Percentiles rank a stretch among this genome's conserved stretches.
These are phyloP conservation scores for Carassius gibelio DNA, from an alignment of 2,113 vertebrate species.

Conservation along the genomic window DNA sequence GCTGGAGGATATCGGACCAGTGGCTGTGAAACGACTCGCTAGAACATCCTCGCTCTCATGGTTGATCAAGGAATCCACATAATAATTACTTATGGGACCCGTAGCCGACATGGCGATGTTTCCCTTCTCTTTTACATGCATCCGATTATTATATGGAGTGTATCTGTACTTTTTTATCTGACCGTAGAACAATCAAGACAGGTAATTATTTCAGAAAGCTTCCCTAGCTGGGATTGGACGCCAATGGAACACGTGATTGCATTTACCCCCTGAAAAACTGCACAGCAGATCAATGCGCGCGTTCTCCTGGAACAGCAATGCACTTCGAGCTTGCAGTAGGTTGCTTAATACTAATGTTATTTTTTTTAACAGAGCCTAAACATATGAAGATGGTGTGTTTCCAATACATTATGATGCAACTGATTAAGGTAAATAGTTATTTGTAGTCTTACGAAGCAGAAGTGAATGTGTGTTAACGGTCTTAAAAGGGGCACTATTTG, in stretches of 20 bases:
- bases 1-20: slow-evolving; percentile 87
- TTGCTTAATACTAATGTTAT: slow-evolving; percentile 41
- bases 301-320: slow-evolving; percentile 75
- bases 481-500: slow-evolving; percentile 88
- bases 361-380: slow-evolving; percentile 14
- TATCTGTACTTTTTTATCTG: slow-evolving; percentile 99
- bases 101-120: slow-evolving; percentile 93
- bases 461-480: slow-evolving; percentile 67
- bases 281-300: slow-evolving; percentile 98
- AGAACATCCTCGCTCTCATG: slow-evolving; percentile 95
- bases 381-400: neutral
- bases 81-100: slow-evolving; percentile 99
- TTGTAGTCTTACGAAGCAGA: neutral
- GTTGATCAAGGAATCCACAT: slow-evolving; percentile 97
- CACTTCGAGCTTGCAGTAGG: slow-evolving; percentile 58
- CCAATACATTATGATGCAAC: neutral
- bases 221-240: slow-evolving; percentile 88
- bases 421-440: neutral
- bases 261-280: slow-evolving; percentile 93
- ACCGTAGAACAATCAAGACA: slow-evolving; percentile 99
- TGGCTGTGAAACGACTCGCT: slow-evolving; percentile 84
- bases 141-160: slow-evolving; percentile 99
- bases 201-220: slow-evolving; percentile 99
- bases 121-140: slow-evolving; percentile 96
- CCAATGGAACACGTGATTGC: slow-evolving; percentile 89